phyloP scores from a whole-genome alignment of 2,113 vertebrate species.

The Arothron firmamentum region DNA sequence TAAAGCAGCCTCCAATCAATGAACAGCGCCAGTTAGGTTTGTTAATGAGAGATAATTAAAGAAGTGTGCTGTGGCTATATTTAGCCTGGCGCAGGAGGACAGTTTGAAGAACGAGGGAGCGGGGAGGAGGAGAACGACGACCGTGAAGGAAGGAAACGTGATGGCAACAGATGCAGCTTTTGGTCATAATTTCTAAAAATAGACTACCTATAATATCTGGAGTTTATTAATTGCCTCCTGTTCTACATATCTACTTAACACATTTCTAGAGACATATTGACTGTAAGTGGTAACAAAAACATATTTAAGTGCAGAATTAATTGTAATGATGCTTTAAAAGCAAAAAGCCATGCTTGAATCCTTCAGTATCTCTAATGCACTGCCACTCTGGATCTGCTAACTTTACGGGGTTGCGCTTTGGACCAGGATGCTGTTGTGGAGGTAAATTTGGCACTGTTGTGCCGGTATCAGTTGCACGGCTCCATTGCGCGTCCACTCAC shows the following conservation, averaged over 20 bases:
- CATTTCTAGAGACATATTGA: neutral
- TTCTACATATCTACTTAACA: neutral
- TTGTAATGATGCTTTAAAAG: too few species aligned
- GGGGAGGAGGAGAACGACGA: slow-evolving; percentile 18
- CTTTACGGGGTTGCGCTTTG: slow-evolving; percentile 3
- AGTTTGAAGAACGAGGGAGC: slow-evolving; percentile 47
- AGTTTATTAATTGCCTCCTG: slow-evolving; percentile 8
- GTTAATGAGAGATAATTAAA: slow-evolving; percentile 72
- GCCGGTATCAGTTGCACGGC: slow-evolving; percentile 28
- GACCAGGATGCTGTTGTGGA: slow-evolving; percentile 15
- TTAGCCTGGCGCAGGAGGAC: slow-evolving; percentile 66
- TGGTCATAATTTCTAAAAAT: slow-evolving; percentile 39
- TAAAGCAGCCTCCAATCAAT: slow-evolving; percentile 66
- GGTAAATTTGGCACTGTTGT: slow-evolving; percentile 21
- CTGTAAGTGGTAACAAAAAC: too few species aligned
- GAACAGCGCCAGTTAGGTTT: slow-evolving; percentile 66
- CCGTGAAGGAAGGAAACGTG: slow-evolving; percentile 39
- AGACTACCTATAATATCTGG: slow-evolving; percentile 8
- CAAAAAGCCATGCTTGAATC: too few species aligned
- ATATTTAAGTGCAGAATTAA: too few species aligned
- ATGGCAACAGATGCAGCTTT: slow-evolving; percentile 44
- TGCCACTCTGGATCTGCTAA: slow-evolving; percentile 4
- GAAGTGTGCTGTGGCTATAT: slow-evolving; percentile 68
- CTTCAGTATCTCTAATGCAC: too few species aligned
- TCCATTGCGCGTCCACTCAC: slow-evolving; percentile 39